Percentiles rank a stretch among this genome's conserved stretches.
These are phyloP conservation scores for Ptychoptera albimana DNA, from an alignment of 2,888 invertebrate species.

Conservation along the genomic window DNA sequence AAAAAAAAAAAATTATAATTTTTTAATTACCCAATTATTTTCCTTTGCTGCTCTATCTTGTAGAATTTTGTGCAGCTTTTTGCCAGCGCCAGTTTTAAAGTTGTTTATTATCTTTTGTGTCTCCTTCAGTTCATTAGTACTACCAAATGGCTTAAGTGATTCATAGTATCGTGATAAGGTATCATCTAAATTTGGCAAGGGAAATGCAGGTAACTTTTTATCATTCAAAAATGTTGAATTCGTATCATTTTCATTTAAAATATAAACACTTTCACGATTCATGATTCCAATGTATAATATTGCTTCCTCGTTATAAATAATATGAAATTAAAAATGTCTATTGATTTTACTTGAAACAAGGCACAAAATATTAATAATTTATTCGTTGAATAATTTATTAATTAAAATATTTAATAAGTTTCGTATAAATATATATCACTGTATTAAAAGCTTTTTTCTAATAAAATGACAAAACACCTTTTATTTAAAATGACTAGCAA, in stretches of 20 bases:
- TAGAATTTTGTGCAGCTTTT: slow-evolving; percentile 31
- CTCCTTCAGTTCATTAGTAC: slow-evolving; percentile 28
- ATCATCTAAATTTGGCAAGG: slow-evolving; percentile 34
- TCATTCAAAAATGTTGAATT: slow-evolving; percentile 35
- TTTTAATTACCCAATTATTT: slow-evolving; percentile 34
- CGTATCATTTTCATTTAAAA: slow-evolving; percentile 15
- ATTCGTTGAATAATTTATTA: no score
- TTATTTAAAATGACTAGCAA: no score
- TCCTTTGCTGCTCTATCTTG: slow-evolving; percentile 26
- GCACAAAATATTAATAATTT: no score
- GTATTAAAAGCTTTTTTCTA: no score
- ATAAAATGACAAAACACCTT: no score
- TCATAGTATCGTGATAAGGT: slow-evolving; percentile 37
- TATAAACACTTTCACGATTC: slow-evolving; percentile 24
- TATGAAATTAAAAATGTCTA: no score
- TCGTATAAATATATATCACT: no score
- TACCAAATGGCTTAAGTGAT: slow-evolving; percentile 33
- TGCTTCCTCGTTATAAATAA: no score
- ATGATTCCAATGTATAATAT: slow-evolving; percentile 13
- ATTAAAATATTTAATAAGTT: no score
- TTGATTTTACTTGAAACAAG: no score
- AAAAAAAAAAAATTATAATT: no score
- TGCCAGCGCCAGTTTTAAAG: slow-evolving; percentile 34
- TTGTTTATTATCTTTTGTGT: slow-evolving; percentile 30
- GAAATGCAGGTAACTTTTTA: slow-evolving; percentile 34